Evolutionary conservation across 2,797 vertebrate genomes (phyloP).

Genomic region (Fratercula arctica): DNA sequence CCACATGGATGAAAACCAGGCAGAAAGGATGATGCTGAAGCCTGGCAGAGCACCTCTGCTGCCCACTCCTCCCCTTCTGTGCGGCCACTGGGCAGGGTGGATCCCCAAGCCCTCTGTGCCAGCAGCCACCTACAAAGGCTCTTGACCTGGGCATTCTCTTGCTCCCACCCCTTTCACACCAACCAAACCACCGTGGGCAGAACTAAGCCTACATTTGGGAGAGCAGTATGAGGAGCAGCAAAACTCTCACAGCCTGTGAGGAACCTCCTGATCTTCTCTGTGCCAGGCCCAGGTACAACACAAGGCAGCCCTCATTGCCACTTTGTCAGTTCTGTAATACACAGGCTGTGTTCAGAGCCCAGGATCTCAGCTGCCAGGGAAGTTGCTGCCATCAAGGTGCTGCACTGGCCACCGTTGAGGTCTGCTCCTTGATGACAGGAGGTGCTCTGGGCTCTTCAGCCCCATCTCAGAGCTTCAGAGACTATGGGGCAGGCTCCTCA

Average conservation of each 20-base stretch:
- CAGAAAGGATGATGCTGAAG: neutral
- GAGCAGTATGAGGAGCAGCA: neutral
- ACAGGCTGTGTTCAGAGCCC: neutral
- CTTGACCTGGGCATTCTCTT: neutral
- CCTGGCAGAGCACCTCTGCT: neutral
- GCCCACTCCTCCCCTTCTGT: neutral
- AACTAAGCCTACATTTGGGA: neutral
- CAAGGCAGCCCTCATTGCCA: neutral
- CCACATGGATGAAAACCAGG: accelerated
- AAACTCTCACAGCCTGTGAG: neutral
- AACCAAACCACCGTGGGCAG: neutral
- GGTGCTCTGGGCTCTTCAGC: neutral
- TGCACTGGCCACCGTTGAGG: neutral
- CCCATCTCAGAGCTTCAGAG: neutral
- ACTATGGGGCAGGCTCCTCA: neutral
- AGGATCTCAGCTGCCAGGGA: neutral
- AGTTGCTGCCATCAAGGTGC: neutral
- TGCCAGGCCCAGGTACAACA: neutral
- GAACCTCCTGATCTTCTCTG: neutral
- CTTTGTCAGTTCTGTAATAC: neutral
- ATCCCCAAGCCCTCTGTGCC: neutral
- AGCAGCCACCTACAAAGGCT: neutral
- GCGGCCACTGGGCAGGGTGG: neutral
- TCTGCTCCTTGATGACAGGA: neutral
- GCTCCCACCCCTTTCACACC: neutral